Base-by-base conservation (phyloP, 2,888 invertebrate genomes). In the Crioceris asparagi region DNA sequence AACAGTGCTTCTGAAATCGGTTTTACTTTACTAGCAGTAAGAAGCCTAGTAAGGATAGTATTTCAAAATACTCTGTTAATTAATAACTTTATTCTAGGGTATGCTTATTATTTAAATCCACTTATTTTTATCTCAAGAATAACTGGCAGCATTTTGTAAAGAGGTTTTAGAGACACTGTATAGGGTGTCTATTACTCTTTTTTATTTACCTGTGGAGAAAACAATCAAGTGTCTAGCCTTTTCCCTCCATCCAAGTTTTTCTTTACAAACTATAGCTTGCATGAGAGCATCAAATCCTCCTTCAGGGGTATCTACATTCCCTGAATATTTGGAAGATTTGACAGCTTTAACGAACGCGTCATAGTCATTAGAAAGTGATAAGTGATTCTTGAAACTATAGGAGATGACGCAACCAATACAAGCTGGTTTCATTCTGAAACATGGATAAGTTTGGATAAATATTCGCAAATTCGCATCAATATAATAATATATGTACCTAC, bases 231-330 rank as follows among this genome's bases (percentile, higher is more conserved):
- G 80, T 10, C 60, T 84, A 5, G 54, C 83, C 35, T 77, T 70
- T 1, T 70, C 60, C 47, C 90, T 67, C 92, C 92, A 92, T 10
- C 81, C 82, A 49, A 88, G 81, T 48, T 73, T 61, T 10, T 77
- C 51, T 45, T 72, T 64, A 52, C 83, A 83, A 4, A 76, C 79
- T 41, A 90, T 79, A 1, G 77, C 82, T 65, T 91, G 92, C 69
- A 91, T 83, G 17, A 92, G 69, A 3, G 86, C 92, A 59, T 92
- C 91, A 32, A 92, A 74, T 1, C 88, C 86, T 5, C 88, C 87
- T 65, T 91, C 90, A 0, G 65, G 65, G 5, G 59, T 43, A 40
- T 62, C 61, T 37, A 78, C 56, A 60, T 77, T 78, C 2, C 58
- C 60, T 2, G 74, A 74, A 17, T 67, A 57, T 4, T 57, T 46